Conservation (phyloP, 1,140 invertebrate genomes). For the Gryon sp. region DNA sequence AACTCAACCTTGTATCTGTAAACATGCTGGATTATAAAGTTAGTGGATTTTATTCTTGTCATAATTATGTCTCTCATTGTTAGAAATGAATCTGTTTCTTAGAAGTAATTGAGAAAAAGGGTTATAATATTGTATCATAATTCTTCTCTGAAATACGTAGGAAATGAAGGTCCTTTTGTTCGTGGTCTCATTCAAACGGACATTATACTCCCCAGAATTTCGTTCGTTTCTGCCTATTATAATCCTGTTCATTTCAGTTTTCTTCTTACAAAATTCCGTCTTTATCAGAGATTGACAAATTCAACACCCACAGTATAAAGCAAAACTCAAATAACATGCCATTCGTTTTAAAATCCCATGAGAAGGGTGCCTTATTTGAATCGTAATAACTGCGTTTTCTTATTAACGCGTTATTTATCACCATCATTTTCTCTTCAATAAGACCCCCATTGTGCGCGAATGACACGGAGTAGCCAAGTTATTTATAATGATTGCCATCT, state of each 20-base stretch:
- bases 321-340: too few relatives aligned
- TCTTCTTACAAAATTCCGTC: too few relatives aligned
- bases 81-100: slow-evolving; percentile 56
- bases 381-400: slow-evolving; percentile 66
- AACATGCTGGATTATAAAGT: slow-evolving; percentile 24
- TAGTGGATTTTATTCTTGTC: slow-evolving; percentile 11
- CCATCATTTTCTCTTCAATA: slow-evolving; percentile 67
- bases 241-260: too few relatives aligned
- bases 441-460: slow-evolving; percentile 66
- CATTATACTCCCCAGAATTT: slow-evolving; percentile 23
- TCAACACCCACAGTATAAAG: neutral
- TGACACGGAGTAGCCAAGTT: slow-evolving; percentile 62
- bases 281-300: neutral
- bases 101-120: slow-evolving; percentile 17
- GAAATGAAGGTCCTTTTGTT: slow-evolving; percentile 37
- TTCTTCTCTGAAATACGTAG: slow-evolving; percentile 10
- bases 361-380: slow-evolving; percentile 16
- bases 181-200: slow-evolving; percentile 12
- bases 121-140: slow-evolving; percentile 26
- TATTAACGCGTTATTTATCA: slow-evolving; percentile 72
- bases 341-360: too few relatives aligned
- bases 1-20: neutral
- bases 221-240: slow-evolving; percentile 5
- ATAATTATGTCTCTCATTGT: slow-evolving; percentile 43
- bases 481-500: slow-evolving; percentile 72